A percentile compares a stretch with the other conserved stretches of the same genome.
phyloP scores from a whole-genome alignment of 2,888 invertebrate genomes.

The Digitonthophagus gazella region DNA sequence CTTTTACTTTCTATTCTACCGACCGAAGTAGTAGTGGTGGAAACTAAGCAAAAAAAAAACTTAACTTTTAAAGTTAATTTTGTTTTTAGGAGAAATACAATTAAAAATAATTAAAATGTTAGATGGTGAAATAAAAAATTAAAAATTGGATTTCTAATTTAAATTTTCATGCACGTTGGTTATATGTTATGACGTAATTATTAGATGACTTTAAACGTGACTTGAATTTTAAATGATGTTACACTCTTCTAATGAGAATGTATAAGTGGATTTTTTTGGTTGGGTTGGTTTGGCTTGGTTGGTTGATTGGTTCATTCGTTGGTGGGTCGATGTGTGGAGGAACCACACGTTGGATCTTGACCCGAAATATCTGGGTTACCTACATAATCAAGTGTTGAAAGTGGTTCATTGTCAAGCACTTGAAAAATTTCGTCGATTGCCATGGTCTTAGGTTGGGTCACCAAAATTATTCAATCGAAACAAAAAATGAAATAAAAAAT shows the following conservation, averaged over 20 bases:
- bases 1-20: neutral
- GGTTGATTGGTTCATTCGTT: no score
- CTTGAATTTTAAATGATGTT: neutral
- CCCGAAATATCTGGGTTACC: constrained; percentile 29
- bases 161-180: no score
- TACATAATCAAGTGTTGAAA: constrained; percentile 30
- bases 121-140: neutral
- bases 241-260: no score
- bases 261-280: no score
- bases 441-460: no score
- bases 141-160: neutral
- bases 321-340: neutral
- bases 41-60: no score
- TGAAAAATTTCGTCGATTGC: constrained; percentile 16
- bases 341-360: constrained; percentile 2
- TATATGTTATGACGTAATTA: no score
- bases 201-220: no score
- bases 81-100: no score
- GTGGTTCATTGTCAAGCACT: constrained; percentile 33
- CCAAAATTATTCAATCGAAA: neutral
- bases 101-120: no score
- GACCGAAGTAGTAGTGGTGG: neutral
- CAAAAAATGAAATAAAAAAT: neutral
- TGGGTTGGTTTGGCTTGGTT: neutral
- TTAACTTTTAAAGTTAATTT: no score